Evolutionary conservation across 30 jellyfish, hydroid and myxozoan genomes (phyloP).

Genomic region (Hydra vulgaris): DNA sequence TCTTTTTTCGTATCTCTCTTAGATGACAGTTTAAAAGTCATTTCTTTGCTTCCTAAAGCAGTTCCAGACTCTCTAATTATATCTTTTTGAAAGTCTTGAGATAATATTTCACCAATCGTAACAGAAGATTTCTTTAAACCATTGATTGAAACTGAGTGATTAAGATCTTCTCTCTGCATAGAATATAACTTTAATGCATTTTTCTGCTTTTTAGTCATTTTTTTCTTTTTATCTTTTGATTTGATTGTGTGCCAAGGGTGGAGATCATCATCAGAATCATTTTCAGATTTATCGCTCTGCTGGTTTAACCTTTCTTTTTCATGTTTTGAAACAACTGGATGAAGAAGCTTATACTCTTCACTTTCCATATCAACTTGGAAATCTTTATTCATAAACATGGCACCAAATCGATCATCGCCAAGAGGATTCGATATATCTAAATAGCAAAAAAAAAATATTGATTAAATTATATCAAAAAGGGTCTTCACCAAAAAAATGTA

Average conservation of each 20-base stretch:
- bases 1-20: conserved; percentile 34
- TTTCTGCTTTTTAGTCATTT: conserved; percentile 23
- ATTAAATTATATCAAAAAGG: no score
- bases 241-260: conserved; percentile 46
- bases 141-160: conserved; percentile 3
- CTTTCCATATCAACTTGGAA: conserved; percentile 94
- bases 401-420: conserved; percentile 86
- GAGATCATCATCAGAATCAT: conserved; percentile 34
- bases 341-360: conserved; percentile 81
- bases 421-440: conserved; percentile 48
- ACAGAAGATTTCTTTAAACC: conserved; percentile 4
- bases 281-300: conserved; percentile 11
- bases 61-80: conserved; percentile 48
- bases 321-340: conserved; percentile 90
- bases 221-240: conserved; percentile 33
- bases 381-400: conserved; percentile 77
- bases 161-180: conserved; percentile 38
- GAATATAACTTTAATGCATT: conserved; percentile 37
- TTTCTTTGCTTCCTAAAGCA: conserved; percentile 76
- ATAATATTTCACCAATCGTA: conserved; percentile 58
- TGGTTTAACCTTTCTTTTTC: conserved; percentile 36
- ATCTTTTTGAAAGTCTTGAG: conserved; percentile 20
- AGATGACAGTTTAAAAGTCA: conserved; percentile 37
- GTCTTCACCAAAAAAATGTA: no score
- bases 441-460: background rate